Percentiles rank a stretch among this genome's conserved stretches.
phyloP scores from a whole-genome alignment of 1,140 invertebrate species.

The Eupristina koningsbergeri region DNA sequence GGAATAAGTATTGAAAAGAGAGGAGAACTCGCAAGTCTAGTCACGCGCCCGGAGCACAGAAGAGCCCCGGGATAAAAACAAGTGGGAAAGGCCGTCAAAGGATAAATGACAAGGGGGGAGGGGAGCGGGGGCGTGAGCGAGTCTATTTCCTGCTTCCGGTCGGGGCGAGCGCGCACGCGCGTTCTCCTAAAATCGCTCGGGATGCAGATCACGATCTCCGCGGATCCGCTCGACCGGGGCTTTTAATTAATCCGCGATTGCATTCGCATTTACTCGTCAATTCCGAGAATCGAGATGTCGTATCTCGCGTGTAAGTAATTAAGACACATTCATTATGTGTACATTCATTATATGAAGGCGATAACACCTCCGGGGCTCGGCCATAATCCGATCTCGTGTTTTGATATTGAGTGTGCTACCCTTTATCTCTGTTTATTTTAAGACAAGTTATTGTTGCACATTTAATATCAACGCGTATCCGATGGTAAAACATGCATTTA shows the following conservation, averaged over 20 bases:
- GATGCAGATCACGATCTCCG: background rate
- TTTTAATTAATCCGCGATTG: background rate
- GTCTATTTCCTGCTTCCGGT: slow-evolving; percentile 13
- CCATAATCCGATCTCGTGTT: background rate
- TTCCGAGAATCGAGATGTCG: background rate
- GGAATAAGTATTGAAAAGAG: background rate
- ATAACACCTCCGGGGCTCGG: background rate
- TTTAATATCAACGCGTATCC: background rate
- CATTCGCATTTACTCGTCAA: background rate
- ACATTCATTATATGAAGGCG: too few relatives aligned
- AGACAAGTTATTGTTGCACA: too few relatives aligned
- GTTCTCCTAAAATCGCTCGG: background rate
- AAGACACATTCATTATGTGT: background rate
- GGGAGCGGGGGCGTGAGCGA: background rate
- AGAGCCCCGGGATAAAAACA: background rate
- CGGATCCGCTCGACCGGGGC: background rate
- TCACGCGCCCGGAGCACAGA: background rate
- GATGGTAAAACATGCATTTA: background rate
- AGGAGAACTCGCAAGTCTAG: slow-evolving; percentile 15
- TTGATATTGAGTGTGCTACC: background rate
- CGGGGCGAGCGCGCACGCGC: background rate
- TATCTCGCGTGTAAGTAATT: background rate
- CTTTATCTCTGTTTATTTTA: background rate
- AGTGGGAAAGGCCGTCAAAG: background rate
- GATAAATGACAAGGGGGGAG: background rate